These are phyloP conservation scores for Chamaea fasciata DNA, from an alignment of 2,113 vertebrate species.

Conservation along the genomic window DNA sequence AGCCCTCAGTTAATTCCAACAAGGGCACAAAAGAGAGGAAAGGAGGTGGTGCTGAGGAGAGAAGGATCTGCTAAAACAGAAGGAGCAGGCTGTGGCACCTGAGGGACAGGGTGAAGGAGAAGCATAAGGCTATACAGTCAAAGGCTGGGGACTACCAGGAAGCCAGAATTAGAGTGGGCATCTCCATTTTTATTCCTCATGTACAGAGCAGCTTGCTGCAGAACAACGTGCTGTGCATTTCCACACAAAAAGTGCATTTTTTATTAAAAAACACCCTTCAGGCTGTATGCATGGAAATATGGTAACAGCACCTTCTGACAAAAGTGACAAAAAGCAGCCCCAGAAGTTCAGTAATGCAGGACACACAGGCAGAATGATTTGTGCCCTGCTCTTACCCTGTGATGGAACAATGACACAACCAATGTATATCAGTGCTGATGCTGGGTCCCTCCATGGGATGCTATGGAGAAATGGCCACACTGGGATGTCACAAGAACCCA, in stretches of 20 bases:
- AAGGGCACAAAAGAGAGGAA: neutral
- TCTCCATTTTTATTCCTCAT: neutral
- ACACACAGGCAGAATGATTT: neutral
- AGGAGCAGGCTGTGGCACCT: neutral
- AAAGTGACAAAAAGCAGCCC: neutral
- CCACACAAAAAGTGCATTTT: neutral
- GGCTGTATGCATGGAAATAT: neutral
- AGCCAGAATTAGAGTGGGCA: neutral
- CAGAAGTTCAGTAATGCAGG: neutral
- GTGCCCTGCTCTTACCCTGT: neutral
- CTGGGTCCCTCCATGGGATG: constrained; percentile 27
- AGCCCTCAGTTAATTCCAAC: neutral
- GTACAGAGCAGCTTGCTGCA: neutral
- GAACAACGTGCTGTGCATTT: neutral
- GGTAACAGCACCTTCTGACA: neutral
- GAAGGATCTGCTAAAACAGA: neutral
- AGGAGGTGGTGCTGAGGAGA: neutral
- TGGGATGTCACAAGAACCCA: neutral
- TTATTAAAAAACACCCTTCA: neutral
- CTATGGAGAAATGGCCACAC: constrained; percentile 51
- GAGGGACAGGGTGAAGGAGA: neutral
- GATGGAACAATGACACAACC: constrained; percentile 31
- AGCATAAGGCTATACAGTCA: neutral
- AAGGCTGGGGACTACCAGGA: neutral
- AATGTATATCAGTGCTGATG: constrained; percentile 2